Conservation (phyloP, 2,888 invertebrate species). For the Ectemnius continuus region DNA sequence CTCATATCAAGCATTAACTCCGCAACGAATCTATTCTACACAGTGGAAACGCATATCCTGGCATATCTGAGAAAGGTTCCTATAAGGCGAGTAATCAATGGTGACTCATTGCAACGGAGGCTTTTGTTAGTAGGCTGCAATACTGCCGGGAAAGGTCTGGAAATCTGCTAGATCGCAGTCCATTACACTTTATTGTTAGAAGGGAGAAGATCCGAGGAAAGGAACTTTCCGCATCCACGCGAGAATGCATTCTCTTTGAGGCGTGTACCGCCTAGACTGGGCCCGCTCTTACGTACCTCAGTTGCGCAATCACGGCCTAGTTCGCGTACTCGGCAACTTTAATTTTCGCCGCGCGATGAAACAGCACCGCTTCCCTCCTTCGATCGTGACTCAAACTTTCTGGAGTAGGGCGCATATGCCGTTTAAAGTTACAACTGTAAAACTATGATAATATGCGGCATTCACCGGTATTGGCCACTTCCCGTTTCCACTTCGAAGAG, state of each 20-base stretch:
- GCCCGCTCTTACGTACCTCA: constrained; percentile 24
- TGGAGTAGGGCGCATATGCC: background rate
- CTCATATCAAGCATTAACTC: background rate
- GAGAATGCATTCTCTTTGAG: constrained; percentile 44
- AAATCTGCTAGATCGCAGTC: background rate
- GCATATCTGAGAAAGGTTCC: no score
- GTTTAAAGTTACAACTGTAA: background rate
- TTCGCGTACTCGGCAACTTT: constrained; percentile 27
- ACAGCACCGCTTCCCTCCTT: background rate
- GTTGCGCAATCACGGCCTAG: constrained; percentile 51
- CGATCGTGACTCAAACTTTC: background rate
- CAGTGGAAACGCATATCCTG: no score
- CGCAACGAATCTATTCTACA: no score
- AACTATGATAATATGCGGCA: no score
- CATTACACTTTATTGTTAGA: constrained; percentile 18
- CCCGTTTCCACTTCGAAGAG: no score
- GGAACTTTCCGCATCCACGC: constrained; percentile 24
- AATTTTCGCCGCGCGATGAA: constrained; percentile 35
- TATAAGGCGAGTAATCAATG: no score
- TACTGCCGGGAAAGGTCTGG: background rate
- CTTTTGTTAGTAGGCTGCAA: background rate
- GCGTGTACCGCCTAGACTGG: constrained; percentile 20
- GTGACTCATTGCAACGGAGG: background rate
- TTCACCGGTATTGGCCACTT: no score
- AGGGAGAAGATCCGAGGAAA: constrained; percentile 34